Evolutionary conservation across 1,140 invertebrate species (phyloP), one percentile per base, ranked within the genome.

Genomic region (Lethrus apterus): DNA sequence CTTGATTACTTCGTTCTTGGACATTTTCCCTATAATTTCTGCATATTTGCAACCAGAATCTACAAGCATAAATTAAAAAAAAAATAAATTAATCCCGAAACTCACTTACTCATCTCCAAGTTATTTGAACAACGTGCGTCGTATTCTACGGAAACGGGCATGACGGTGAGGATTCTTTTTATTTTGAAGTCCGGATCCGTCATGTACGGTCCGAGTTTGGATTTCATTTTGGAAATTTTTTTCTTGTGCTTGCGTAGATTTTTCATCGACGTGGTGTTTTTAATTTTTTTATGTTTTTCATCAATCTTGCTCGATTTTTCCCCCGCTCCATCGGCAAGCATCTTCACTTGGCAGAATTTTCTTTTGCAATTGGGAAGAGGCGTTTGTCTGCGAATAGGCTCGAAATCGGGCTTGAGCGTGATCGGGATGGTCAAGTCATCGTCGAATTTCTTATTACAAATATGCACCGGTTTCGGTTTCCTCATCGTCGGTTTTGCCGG

Each of bases 111-210:
- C 11, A 40, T n/a, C 38, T 26, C 3, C 2, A 17, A n/a, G 15
- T 10, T 23, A n/a, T n/a, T n/a, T n/a, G n/a, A n/a, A n/a, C n/a
- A n/a, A n/a, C n/a, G n/a, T n/a, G 13, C 9, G 9, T 19, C 8
- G 4, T 9, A 18, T 15, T 21, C 30, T 2, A 56, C 46, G 3
- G 43, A 30, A 4, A 56, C 48, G 0, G 55, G 51, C 42, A 54
- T 46, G 18, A 54, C 51, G 8, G 45, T 51, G 13, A 51, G 10
- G 19, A 44, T 51, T 9, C 54, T 41, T 21, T 41, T 41, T 7
- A 41, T 24, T n/a, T 26, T 41, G 1, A 41, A 4, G 9, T 41
- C 15, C 2, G 38, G 23, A 9, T 41, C 38, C 0, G 8, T 18
- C 1, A 0, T 13, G 38, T 41, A 41, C 23, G n/a, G n/a, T n/a